A percentile compares a stretch with the other conserved stretches of the same genome.
These are phyloP conservation scores for Ispidina lecontei DNA, from an alignment of 2,797 vertebrate species.

Conservation along the genomic window DNA sequence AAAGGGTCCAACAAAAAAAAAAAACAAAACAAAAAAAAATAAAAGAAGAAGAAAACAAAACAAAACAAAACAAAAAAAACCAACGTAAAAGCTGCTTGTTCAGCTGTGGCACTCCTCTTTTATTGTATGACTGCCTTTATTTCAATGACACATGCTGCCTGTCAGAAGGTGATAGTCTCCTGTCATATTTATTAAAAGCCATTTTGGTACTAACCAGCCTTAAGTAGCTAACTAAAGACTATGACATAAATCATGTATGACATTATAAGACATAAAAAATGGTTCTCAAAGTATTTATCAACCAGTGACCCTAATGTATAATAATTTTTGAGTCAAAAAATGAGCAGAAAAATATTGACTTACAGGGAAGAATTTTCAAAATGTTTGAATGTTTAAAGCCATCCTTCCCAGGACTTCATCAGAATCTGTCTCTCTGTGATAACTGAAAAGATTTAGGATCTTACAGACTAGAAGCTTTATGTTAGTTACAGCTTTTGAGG, in stretches of 20 bases:
- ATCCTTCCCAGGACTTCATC: not conserved
- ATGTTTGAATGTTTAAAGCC: not conserved
- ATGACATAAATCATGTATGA: not conserved
- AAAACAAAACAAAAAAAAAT: too few species aligned
- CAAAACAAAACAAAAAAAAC: too few species aligned
- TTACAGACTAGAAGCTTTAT: not conserved
- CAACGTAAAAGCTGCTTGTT: constrained; percentile 37
- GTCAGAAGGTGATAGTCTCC: constrained; percentile 50
- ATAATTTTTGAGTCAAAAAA: not conserved
- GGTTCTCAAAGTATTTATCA: not conserved
- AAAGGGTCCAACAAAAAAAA: not conserved
- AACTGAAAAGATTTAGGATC: not conserved
- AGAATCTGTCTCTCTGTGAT: not conserved
- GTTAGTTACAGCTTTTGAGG: not conserved
- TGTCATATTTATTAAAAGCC: constrained; percentile 41
- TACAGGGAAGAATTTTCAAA: not conserved
- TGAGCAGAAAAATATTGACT: not conserved
- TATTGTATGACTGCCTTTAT: constrained; percentile 10
- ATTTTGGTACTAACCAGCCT: constrained; percentile 18
- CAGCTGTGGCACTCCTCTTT: constrained; percentile 37
- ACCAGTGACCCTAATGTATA: not conserved
- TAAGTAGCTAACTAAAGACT: constrained; percentile 33
- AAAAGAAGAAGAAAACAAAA: too few species aligned
- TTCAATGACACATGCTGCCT: constrained; percentile 33
- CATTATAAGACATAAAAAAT: not conserved